Percentiles rank a stretch among this genome's conserved stretches.
Conservation (phyloP, 2,888 invertebrate genomes). For the Drosophila melanosoma region DNA sequence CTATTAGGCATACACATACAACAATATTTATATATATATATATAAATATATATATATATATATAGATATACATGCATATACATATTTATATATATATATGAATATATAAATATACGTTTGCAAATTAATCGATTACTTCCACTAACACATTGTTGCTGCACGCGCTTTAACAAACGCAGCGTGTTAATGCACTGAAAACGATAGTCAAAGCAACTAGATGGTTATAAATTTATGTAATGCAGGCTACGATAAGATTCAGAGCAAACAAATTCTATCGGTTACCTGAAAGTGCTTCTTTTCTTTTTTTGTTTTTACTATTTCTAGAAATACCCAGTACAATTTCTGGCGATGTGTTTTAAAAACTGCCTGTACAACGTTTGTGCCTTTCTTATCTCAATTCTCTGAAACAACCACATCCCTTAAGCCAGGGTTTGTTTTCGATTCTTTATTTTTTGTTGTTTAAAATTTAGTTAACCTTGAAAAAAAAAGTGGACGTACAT, state of each 20-base stretch:
- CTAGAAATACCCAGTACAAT: constrained; percentile 21
- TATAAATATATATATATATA: not conserved
- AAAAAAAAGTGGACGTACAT: constrained; percentile 16
- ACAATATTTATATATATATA: not conserved
- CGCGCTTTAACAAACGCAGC: constrained; percentile 26
- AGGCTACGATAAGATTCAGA: not conserved
- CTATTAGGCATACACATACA: constrained; percentile 28
- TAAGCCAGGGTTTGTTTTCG: constrained; percentile 17
- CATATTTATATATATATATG: not conserved
- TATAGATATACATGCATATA: not conserved
- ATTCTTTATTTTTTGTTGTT: not conserved
- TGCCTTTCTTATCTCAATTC: constrained; percentile 49
- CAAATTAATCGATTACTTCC: constrained; percentile 57
- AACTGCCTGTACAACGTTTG: constrained; percentile 15
- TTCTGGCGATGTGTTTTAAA: not conserved
- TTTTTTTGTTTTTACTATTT: constrained; percentile 4
- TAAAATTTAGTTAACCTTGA: constrained; percentile 58
- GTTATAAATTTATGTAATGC: not conserved
- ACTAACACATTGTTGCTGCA: constrained; percentile 53
- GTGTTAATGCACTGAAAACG: constrained; percentile 30
- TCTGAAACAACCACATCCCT: constrained; percentile 21
- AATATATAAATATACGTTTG: constrained; percentile 1
- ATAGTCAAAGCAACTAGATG: not conserved
- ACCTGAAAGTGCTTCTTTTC: constrained; percentile 19
- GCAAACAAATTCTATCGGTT: not conserved